Conservation (phyloP, 1,140 invertebrate genomes). For the Drosophila tani region DNA sequence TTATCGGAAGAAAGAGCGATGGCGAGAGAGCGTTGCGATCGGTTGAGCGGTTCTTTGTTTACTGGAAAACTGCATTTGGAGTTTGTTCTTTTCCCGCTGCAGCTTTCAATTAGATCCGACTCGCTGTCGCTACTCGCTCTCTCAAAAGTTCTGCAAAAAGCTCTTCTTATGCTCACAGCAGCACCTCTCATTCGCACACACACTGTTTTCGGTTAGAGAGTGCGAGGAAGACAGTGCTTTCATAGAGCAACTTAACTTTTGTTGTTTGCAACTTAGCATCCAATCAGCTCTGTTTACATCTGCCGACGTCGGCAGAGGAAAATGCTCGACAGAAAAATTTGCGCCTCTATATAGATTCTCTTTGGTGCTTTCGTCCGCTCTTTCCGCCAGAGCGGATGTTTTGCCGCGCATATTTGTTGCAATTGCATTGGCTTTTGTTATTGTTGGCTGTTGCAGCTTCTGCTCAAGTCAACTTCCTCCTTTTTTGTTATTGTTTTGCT, state of each 20-base stretch:
- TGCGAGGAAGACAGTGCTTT: neutral
- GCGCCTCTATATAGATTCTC: no score
- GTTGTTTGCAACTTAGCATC: no score
- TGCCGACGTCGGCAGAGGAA: no score
- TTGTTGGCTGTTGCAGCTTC: conserved; percentile 37
- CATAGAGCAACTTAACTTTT: no score
- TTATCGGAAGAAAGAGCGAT: conserved; percentile 6
- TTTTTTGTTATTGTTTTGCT: conserved; percentile 18
- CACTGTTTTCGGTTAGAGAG: neutral
- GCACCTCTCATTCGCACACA: conserved; percentile 7
- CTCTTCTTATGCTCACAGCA: conserved; percentile 44
- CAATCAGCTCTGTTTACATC: no score
- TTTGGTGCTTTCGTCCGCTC: conserved; percentile 29
- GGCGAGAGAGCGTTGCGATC: conserved; percentile 63
- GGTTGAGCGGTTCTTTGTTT: conserved; percentile 77
- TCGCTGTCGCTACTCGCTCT: conserved; percentile 33
- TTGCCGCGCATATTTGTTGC: conserved; percentile 38
- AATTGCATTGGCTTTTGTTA: conserved; percentile 37
- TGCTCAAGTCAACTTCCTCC: conserved; percentile 35
- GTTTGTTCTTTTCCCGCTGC: conserved; percentile 66
- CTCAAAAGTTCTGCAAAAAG: conserved; percentile 44
- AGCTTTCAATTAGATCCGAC: conserved; percentile 79
- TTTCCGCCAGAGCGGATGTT: conserved; percentile 57
- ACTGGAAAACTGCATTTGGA: conserved; percentile 65
- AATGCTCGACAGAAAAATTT: no score